Evolutionary conservation across 2,888 invertebrate species (phyloP), one percentile per base, ranked within the genome.

Genomic region (Amphipoea lucens): DNA sequence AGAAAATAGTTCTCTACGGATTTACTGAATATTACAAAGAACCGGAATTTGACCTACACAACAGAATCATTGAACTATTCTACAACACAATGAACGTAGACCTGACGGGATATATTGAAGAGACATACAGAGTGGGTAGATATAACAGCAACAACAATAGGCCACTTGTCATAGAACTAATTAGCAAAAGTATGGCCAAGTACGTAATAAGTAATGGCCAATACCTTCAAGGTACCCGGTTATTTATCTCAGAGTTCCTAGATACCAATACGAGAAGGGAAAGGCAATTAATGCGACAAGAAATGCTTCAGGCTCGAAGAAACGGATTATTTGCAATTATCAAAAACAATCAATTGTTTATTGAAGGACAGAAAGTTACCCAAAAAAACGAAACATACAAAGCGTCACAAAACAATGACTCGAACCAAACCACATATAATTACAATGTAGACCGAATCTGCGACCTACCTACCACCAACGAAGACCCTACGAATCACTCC

Each of bases 61-160:
- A 62, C 62, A 62, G 62, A 62, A 62, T 62, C 14, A 62, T 62
- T 29, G 62, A 62, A 62, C 62, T 29, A 29, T 62, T 62, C 62
- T 62, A 62, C 62, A 62, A 6, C 14, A 62, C 29, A 2, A 62
- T 62, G 29, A n/a, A 42, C 9, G 9, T 42, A 42, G 42, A 42
- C 42, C 42, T 42, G 42, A 42, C 42, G 9, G 1, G 42, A 9
- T 62, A 62, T 14, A 62, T 62, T 29, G 62, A 62, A 62, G 62
- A 62, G 62, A 14, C 62, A 29, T 62, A 36, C 65, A 40, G 65
- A 65, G 11, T 65, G 65, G 36, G 36, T 29, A 65, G 65, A 65
- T 65, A 65, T 36, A 36, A 36, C 65, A 65, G 20, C 65, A 65
- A 14, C 62, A 29, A 29, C n/a, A 29, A 4, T 40, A 65, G 65